phyloP scores from a whole-genome alignment of 1,140 invertebrate genomes.

The Bursaphelenchus mucronatus region DNA sequence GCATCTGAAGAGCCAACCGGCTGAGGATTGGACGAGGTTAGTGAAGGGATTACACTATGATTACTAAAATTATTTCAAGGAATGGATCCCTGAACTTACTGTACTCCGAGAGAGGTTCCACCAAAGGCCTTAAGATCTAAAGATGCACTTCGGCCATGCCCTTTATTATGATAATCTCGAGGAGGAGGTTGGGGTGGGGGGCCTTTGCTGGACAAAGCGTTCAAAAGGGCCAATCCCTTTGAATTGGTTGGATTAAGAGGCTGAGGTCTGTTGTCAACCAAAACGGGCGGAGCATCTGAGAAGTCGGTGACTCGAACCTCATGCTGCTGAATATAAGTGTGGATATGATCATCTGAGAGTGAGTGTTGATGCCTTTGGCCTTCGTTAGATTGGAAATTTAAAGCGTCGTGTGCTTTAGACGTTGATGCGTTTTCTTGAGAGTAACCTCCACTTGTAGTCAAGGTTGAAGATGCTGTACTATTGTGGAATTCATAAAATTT shows the following conservation, averaged over 20 bases:
- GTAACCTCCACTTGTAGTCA: not conserved
- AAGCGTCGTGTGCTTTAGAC: conserved; percentile 1
- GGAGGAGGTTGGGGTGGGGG: conserved; percentile 44
- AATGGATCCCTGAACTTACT: no score
- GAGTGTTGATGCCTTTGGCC: conserved; percentile 36
- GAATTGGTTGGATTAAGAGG: conserved; percentile 33
- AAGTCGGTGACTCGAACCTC: conserved; percentile 44
- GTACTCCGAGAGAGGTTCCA: conserved; percentile 28
- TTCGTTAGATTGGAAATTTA: conserved; percentile 11
- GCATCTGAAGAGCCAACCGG: not conserved
- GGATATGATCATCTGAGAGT: conserved; percentile 43
- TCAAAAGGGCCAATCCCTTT: conserved; percentile 12
- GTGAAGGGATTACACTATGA: not conserved
- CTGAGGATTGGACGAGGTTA: conserved; percentile 2
- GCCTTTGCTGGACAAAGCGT: conserved; percentile 21
- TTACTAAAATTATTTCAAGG: conserved; percentile 1
- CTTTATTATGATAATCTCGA: conserved; percentile 38
- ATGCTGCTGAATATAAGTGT: conserved; percentile 27
- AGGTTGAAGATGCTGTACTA: conserved; percentile 18
- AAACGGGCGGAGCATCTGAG: conserved; percentile 41
- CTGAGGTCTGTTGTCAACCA: conserved; percentile 37
- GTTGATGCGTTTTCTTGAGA: conserved; percentile 18
- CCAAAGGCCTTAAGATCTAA: conserved; percentile 45
- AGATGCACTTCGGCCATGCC: conserved; percentile 36
- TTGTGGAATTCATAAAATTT: conserved; percentile 15